Conservation (phyloP, 2,797 vertebrate species). For the Nyctalus aviator region DNA sequence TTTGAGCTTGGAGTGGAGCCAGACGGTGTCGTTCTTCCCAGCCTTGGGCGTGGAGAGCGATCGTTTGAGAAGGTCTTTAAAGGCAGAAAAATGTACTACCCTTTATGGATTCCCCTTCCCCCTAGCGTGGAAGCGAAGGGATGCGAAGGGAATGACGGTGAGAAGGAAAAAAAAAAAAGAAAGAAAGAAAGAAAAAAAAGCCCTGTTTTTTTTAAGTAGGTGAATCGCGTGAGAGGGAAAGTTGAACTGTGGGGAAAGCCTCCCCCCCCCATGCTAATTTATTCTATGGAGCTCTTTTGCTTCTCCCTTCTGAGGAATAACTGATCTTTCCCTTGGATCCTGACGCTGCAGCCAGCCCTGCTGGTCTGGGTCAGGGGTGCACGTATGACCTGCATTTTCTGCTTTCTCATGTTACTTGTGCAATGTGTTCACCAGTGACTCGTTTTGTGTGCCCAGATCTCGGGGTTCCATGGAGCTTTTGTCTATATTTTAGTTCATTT, state of each 20-base stretch:
- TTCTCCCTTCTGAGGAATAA: conserved; percentile 16
- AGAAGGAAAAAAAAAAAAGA: neutral
- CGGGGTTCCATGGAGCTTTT: conserved; percentile 77
- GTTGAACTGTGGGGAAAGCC: conserved; percentile 77
- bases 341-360: conserved; percentile 79
- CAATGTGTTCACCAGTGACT: conserved; percentile 77
- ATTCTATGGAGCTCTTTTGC: conserved; percentile 36
- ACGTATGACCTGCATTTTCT: conserved; percentile 89
- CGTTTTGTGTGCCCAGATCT: conserved; percentile 70
- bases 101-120: conserved; percentile 43
- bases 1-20: conserved; percentile 73
- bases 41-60: conserved; percentile 77
- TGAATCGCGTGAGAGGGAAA: conserved; percentile 69
- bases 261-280: conserved; percentile 59
- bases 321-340: conserved; percentile 63
- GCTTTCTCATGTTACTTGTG: conserved; percentile 89
- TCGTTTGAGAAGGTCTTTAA: conserved; percentile 62
- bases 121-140: conserved; percentile 15
- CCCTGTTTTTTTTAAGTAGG: conserved; percentile 54
- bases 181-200: neutral
- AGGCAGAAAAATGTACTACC: conserved; percentile 9
- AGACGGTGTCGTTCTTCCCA: conserved; percentile 68
- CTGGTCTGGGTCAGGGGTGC: conserved; percentile 81
- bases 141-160: conserved; percentile 17
- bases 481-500: conserved; percentile 68